These are phyloP conservation scores for Pomacea maculata DNA, from an alignment of 1,140 invertebrate genomes.

Conservation along the genomic window DNA sequence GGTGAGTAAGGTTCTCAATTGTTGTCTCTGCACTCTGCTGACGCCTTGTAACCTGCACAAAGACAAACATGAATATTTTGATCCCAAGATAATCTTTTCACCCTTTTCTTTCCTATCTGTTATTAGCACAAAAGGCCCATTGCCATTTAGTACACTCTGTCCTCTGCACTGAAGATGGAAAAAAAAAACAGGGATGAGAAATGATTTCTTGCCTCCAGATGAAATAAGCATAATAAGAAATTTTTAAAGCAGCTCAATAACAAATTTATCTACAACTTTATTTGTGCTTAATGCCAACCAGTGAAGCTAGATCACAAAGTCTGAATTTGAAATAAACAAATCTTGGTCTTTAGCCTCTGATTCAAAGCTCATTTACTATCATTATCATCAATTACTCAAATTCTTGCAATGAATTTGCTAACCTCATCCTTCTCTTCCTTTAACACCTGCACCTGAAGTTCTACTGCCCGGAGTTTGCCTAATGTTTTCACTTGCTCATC, in stretches of 20 bases:
- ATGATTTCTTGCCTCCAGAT: no score
- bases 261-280: background rate
- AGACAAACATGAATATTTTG: conserved; percentile 5
- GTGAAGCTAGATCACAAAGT: background rate
- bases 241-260: background rate
- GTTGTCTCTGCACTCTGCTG: conserved; percentile 57
- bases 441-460: conserved; percentile 48
- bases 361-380: background rate
- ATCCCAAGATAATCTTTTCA: background rate
- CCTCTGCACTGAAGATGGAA: no score
- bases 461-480: conserved; percentile 39
- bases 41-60: conserved; percentile 52
- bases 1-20: conserved; percentile 57
- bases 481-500: conserved; percentile 41
- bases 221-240: background rate
- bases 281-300: background rate
- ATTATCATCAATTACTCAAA: background rate
- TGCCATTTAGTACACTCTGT: no score
- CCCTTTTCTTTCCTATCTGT: background rate
- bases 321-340: background rate
- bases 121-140: background rate
- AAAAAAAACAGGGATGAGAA: no score
- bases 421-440: conserved; percentile 58
- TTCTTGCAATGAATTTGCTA: background rate
- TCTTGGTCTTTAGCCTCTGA: background rate